Evolutionary conservation across 2,797 vertebrate genomes (phyloP).

Genomic region (Chrysolophus pictus): DNA sequence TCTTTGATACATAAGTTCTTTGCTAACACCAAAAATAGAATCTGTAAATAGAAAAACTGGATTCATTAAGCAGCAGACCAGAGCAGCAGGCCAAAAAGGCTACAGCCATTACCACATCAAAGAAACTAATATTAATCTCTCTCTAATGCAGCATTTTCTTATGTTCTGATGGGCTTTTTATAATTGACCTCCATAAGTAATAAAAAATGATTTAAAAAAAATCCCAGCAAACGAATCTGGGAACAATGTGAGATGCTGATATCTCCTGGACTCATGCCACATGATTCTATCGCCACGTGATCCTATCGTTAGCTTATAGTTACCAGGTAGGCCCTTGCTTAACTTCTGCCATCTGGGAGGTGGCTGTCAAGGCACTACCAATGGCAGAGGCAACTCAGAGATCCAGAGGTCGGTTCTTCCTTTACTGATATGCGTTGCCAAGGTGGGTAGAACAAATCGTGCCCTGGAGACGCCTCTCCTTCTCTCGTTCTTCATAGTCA

Average conservation of each 20-base stretch:
- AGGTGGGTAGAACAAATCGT: neutral
- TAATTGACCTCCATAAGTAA: conserved; percentile 58
- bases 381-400: neutral
- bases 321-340: conserved; percentile 46
- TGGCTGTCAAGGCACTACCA: neutral
- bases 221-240: conserved; percentile 3
- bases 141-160: conserved; percentile 64
- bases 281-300: neutral
- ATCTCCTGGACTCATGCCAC: conserved; percentile 56
- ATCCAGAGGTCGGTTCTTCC: neutral
- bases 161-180: conserved; percentile 55
- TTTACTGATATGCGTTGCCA: neutral
- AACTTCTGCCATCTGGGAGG: neutral
- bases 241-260: conserved; percentile 57
- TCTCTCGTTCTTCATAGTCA: neutral
- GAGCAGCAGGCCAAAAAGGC: conserved; percentile 19
- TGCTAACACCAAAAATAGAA: conserved; percentile 54
- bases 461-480: neutral
- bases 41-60: conserved; percentile 46
- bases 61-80: conserved; percentile 35
- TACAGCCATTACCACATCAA: conserved; percentile 41
- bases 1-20: conserved; percentile 27
- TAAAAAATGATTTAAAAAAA: conserved; percentile 31
- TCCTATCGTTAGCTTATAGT: conserved; percentile 25
- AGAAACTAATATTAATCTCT: conserved; percentile 42